A percentile compares a stretch with the other conserved stretches of the same genome.
Evolutionary conservation across 2,797 vertebrate genomes (phyloP).

Genomic region (Pseudotriccus pelzelni): DNA sequence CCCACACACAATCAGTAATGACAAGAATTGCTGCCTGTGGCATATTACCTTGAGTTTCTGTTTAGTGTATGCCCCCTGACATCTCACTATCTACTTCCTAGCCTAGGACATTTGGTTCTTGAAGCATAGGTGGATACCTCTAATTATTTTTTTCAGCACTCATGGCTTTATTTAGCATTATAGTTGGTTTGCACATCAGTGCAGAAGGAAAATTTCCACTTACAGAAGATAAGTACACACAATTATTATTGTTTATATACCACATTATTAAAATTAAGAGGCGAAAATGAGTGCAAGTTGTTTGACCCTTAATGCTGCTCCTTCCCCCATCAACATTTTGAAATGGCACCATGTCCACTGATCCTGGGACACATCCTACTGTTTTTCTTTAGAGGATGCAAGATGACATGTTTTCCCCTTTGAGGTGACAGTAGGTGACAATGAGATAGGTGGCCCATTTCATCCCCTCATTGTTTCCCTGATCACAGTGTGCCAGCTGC

Average conservation of each 20-base stretch:
- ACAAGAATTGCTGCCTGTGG: not conserved
- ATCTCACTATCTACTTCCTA: not conserved
- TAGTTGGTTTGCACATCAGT: not conserved
- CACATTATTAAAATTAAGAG: not conserved
- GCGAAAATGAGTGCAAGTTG: not conserved
- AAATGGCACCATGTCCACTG: not conserved
- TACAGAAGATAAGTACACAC: not conserved
- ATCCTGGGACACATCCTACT: not conserved
- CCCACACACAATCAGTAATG: not conserved
- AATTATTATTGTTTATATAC: not conserved
- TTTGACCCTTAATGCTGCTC: not conserved
- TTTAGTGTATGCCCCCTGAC: not conserved
- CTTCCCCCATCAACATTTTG: not conserved
- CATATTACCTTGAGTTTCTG: not conserved
- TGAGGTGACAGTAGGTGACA: conserved; percentile 15
- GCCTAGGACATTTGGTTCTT: not conserved
- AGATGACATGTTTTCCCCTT: not conserved
- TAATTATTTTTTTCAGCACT: conserved; percentile 29
- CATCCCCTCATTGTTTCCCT: not conserved
- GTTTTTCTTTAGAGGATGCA: not conserved
- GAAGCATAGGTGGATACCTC: not conserved
- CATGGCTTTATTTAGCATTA: not conserved
- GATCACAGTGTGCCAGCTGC: conserved; percentile 24
- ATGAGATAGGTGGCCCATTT: conserved; percentile 14
- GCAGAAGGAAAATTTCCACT: conserved; percentile 11